phyloP scores from a whole-genome alignment of 2,888 invertebrate genomes.

The Cephonodes hylas region DNA sequence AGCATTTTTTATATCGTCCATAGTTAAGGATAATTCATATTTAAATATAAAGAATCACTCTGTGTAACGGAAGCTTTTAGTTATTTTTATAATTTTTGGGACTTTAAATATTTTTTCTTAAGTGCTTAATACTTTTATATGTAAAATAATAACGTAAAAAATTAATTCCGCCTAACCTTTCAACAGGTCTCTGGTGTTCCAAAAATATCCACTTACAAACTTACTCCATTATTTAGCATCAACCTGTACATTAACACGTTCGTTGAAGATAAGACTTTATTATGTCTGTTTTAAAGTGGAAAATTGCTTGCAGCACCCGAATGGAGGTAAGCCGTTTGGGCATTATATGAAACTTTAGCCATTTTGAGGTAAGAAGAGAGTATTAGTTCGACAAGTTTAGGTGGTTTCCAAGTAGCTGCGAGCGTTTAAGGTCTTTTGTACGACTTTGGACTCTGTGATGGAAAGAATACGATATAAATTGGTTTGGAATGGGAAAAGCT shows the following conservation, averaged over 20 bases:
- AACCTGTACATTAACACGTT: constrained; percentile 36
- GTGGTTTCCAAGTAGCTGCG: constrained; percentile 63
- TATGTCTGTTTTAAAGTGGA: constrained; percentile 32
- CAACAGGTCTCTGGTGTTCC: constrained; percentile 57
- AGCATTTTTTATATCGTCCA: too few species aligned
- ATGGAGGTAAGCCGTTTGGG: constrained; percentile 41
- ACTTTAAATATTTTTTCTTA: constrained; percentile 1
- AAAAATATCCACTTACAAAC: constrained; percentile 53
- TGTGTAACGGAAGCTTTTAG: too few species aligned
- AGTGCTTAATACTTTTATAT: constrained; percentile 3
- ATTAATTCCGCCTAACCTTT: constrained; percentile 28
- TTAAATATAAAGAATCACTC: too few species aligned
- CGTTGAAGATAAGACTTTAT: constrained; percentile 34
- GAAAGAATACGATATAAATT: constrained; percentile 29
- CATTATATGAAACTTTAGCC: constrained; percentile 55
- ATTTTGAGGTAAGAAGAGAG: constrained; percentile 72
- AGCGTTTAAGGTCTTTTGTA: constrained; percentile 33
- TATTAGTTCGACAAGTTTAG: constrained; percentile 75
- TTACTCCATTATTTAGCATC: constrained; percentile 58
- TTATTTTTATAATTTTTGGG: neutral
- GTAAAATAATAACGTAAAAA: neutral
- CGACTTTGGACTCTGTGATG: constrained; percentile 31
- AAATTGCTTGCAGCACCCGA: constrained; percentile 33
- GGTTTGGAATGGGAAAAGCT: constrained; percentile 18
- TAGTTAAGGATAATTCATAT: too few species aligned